Evolutionary conservation across 2,113 vertebrate genomes (phyloP), one percentile per base, ranked within the genome.

Genomic region (Ginglymostoma cirratum): DNA sequence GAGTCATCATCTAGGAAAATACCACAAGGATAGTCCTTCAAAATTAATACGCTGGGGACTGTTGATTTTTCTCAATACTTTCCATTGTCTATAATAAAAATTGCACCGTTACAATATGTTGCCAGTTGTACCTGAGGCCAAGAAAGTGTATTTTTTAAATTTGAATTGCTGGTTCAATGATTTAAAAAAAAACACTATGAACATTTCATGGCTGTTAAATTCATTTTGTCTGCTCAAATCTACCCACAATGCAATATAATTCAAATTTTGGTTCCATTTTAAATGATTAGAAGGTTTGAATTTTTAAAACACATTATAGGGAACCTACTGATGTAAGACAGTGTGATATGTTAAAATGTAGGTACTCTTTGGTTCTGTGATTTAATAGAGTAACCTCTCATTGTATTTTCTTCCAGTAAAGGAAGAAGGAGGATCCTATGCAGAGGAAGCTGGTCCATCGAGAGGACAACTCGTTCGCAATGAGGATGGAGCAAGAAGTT

Each of bases 401-500:
- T 30, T 90, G 52, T 69, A 27, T 70, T 70, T 94, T 55, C 24
- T 70, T 61, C 38, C 42, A 94, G 93, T 94, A 45, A 94, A 94
- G 93, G 93, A 94, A 67, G 93, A 94, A 70, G 38, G 66, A 70
- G 67, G 93, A 94, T 70, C 65, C 65, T 69, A 38, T 70, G 67
- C 93, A 45, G 93, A 69, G 38, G 67, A 69, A 61, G 66, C 93
- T 42, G 66, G 66, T 5, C 67, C 93, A 48, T 94, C 93, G 24
- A 67, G 66, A 70, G 48, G 21, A 70, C 66, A 70, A 69, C 21
- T 30, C 93, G 30, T 15, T 94, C 72, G 38, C 93, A 67, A 48
- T 12, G 93, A 94, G 67, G 93, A 70, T 38, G 23, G 93, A 94
- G 21, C 93, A 94, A 94, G 93, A 70, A 94, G 93, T 45, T 94